Base-by-base conservation (phyloP, 2,113 vertebrate species). In the Theristicus caerulescens region DNA sequence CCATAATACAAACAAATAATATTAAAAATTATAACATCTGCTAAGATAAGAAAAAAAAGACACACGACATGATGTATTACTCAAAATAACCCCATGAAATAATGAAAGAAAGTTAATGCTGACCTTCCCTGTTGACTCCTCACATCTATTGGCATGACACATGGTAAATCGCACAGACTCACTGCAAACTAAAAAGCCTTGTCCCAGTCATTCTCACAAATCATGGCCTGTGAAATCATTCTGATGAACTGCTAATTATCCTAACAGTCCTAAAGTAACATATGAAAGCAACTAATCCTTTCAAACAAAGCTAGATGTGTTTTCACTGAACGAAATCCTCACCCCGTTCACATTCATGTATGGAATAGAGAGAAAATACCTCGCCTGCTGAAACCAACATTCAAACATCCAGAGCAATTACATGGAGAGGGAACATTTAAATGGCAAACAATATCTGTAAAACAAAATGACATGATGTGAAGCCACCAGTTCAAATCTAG, bases 111-210 rank as follows among this genome's bases (percentile, higher is more conserved):
- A 71, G 70, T 49, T 94, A 88, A 57, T 59, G 84, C 59, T 94
- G 97, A 97, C 96, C 94, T 97, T 89, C 86, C 70, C 17, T 82
- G 54, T 57, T 89, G 84, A 47, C 42, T 93, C 85, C 82, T 94
- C 85, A 42, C 83, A 83, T 93, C 94, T 95, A 64, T 49, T 95
- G 82, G 89, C 89, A 97, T 76, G 62, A 51, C 71, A 85, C 32
- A 38, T 38, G 86, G 79, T 85, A 97, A 95, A 86, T 87, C 88
- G 86, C 90, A 92, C 69, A 96, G 93, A 96, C 87, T 90, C 73
- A 80, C 44, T 83, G 72, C 70, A 96, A 91, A 44, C 59, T 81
- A 87, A 40, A 96, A 95, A 90, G 72, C 49, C 47, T 76, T 58
- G 40, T 78, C 46, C 62, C 6, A 19, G 72, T 66, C 47, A 70